These are phyloP conservation scores for Merodon equestris DNA, from an alignment of 2,888 invertebrate genomes.

Conservation along the genomic window DNA sequence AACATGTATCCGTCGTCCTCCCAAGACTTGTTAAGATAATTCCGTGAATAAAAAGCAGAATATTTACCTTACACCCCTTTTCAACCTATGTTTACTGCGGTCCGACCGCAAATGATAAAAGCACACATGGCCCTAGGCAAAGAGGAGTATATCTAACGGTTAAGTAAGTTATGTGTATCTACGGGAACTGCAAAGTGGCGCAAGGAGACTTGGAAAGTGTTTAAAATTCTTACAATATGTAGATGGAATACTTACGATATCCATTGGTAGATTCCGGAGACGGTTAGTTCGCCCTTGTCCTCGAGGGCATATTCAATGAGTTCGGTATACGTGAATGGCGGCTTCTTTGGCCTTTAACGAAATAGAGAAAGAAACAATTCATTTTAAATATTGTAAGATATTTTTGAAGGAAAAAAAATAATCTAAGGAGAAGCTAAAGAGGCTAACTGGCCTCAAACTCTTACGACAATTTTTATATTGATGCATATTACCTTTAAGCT, in stretches of 20 bases:
- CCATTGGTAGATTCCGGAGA: constrained; percentile 95
- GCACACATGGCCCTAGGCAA: constrained; percentile 19
- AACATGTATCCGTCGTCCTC: constrained; percentile 56
- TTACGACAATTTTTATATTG: not conserved
- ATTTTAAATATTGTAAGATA: constrained; percentile 64
- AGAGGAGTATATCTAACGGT: constrained; percentile 1
- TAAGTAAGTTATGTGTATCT: not conserved
- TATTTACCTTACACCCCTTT: constrained; percentile 21
- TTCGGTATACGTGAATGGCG: constrained; percentile 94
- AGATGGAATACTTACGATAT: constrained; percentile 88
- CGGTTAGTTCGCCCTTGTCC: constrained; percentile 92
- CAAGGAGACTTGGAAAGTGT: constrained; percentile 27
- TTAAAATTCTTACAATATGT: constrained; percentile 57
- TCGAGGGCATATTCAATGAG: constrained; percentile 92
- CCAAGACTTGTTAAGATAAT: constrained; percentile 56
- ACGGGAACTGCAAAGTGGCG: constrained; percentile 32
- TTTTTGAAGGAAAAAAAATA: too few species aligned
- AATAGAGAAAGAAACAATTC: constrained; percentile 39
- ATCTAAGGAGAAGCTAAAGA: not conserved
- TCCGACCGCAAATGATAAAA: constrained; percentile 23
- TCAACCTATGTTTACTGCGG: not conserved
- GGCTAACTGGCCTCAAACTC: not conserved
- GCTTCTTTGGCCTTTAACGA: constrained; percentile 84
- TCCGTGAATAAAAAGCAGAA: constrained; percentile 17
- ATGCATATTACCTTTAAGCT: not conserved